Conservation (phyloP, 2,888 invertebrate species). For the Synanthedon vespiformis region DNA sequence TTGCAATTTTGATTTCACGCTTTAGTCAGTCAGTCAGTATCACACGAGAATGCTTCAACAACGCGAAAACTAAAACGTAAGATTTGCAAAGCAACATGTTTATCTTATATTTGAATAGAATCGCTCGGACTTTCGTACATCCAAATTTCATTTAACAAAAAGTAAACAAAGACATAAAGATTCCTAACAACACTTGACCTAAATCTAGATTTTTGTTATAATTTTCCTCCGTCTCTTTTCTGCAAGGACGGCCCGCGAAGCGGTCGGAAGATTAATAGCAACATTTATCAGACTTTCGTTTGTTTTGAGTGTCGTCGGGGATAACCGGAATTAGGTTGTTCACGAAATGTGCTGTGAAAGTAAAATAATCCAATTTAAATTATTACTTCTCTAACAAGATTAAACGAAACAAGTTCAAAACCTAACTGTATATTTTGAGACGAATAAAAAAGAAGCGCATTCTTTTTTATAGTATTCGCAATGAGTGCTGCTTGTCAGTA, state of each 20-base stretch:
- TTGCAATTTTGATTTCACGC: too few species aligned
- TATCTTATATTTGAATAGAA: too few species aligned
- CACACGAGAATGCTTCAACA: too few species aligned
- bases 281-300: slow-evolving; percentile 62
- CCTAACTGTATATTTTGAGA: too few species aligned
- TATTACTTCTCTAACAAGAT: slow-evolving; percentile 20
- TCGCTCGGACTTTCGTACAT: too few species aligned
- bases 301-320: slow-evolving; percentile 56
- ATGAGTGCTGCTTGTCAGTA: too few species aligned
- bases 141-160: too few species aligned
- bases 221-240: slow-evolving; percentile 22
- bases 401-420: background rate
- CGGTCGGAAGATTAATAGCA: slow-evolving; percentile 47
- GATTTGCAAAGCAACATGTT: too few species aligned
- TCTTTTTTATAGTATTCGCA: too few species aligned
- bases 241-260: slow-evolving; percentile 29
- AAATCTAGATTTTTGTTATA: slow-evolving; percentile 35
- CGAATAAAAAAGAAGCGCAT: too few species aligned
- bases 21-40: too few species aligned
- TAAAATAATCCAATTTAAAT: slow-evolving; percentile 52
- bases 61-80: too few species aligned
- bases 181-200: slow-evolving; percentile 24
- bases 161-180: slow-evolving; percentile 11
- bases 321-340: slow-evolving; percentile 56
- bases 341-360: slow-evolving; percentile 40